A percentile compares a stretch with the other conserved stretches of the same genome.
Conservation (phyloP, 2,797 vertebrate genomes). For the Todus mexicanus region DNA sequence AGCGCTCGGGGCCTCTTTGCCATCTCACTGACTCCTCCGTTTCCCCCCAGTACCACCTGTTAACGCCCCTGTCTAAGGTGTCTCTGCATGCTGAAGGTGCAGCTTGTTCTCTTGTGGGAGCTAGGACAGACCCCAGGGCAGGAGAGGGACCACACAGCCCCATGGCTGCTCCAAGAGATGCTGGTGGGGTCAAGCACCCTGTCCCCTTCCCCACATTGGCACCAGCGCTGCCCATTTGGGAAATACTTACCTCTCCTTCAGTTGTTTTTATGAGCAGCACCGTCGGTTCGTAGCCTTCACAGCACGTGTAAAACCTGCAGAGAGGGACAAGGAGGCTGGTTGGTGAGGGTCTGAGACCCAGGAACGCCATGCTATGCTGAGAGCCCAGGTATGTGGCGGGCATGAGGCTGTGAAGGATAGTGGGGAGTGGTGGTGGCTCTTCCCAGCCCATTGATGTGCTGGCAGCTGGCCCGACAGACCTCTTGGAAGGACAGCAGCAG, state of each 20-base stretch:
- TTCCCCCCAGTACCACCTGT: neutral
- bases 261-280: conserved; percentile 83
- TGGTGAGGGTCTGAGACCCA: neutral
- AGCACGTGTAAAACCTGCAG: conserved; percentile 80
- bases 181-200: neutral
- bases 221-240: neutral
- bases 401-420: neutral
- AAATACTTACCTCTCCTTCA: conserved; percentile 77
- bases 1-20: neutral
- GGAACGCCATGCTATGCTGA: neutral
- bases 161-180: neutral
- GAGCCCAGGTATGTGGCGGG: accelerated
- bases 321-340: neutral
- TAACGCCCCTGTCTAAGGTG: neutral
- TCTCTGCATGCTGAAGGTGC: neutral
- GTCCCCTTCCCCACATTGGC: neutral
- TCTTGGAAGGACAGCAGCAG: neutral
- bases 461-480: neutral
- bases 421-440: neutral
- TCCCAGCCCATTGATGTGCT: neutral
- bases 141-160: neutral
- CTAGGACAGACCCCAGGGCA: neutral
- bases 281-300: conserved; percentile 81
- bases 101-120: neutral
- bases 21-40: neutral